Percentiles rank a stretch among this genome's conserved stretches.
phyloP scores from a whole-genome alignment of 2,888 invertebrate genomes.

The Rhagium mordax region DNA sequence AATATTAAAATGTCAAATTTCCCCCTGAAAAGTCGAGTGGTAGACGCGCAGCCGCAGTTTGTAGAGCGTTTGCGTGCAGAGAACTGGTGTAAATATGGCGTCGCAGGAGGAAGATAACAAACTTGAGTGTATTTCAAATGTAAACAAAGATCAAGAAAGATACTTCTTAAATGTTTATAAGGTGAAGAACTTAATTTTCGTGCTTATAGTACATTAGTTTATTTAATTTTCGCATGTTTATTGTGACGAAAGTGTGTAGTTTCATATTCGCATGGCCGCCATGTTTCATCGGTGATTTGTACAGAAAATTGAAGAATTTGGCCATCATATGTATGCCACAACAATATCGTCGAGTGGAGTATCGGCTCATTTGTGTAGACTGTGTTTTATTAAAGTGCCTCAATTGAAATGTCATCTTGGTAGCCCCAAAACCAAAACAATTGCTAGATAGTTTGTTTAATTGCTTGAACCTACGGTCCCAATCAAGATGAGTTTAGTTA shows the following conservation, averaged over 20 bases:
- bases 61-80: constrained; percentile 59
- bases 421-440: constrained; percentile 52
- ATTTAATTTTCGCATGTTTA: constrained; percentile 66
- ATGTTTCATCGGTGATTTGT: constrained; percentile 65
- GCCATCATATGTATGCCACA: constrained; percentile 49
- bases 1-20: constrained; percentile 19
- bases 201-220: constrained; percentile 66
- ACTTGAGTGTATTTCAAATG: constrained; percentile 65
- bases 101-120: constrained; percentile 68
- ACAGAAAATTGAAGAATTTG: constrained; percentile 61
- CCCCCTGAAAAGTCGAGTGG: constrained; percentile 22
- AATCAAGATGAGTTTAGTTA: constrained; percentile 62
- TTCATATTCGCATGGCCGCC: constrained; percentile 68
- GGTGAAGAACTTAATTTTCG: constrained; percentile 67
- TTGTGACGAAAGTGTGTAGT: constrained; percentile 65
- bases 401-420: constrained; percentile 58
- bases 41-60: constrained; percentile 46
- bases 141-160: constrained; percentile 66
- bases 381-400: constrained; percentile 58
- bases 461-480: constrained; percentile 61
- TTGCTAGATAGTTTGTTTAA: constrained; percentile 61
- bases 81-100: constrained; percentile 68
- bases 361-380: constrained; percentile 59
- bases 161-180: constrained; percentile 67
- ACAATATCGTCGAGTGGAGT: constrained; percentile 55